Evolutionary conservation across 2,888 invertebrate genomes (phyloP), one percentile per base, ranked within the genome.

Genomic region (Pilophorus perplexus): DNA sequence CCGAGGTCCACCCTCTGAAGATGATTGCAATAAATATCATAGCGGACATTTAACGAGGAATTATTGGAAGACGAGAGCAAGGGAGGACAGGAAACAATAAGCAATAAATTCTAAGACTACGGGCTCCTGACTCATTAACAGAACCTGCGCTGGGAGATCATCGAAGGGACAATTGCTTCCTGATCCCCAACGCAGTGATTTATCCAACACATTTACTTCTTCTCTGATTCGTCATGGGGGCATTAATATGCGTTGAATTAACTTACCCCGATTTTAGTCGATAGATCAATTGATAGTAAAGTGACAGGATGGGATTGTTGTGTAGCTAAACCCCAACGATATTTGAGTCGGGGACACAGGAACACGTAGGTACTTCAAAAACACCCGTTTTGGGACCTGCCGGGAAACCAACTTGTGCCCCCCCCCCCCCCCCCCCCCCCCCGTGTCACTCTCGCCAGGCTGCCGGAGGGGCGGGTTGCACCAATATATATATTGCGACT

Each of bases 21-120:
- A 38, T 64, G 64, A 64, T 64, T 64, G 64, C 69, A 69, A 69
- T 69, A 69, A 69, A 69, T 69, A 69, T 69, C 64, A 69, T 65
- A 69, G 69, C 57, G 62, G 69, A 69, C 69, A 65, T 69, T 69
- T 69, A 69, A 69, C 69, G 67, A 69, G 69, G 60, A 69, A 69
- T 69, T 69, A 69, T 66, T 69, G 69, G 57, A 55, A 60, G 67
- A 64, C 22, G 25, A 48, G 66, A 66, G 46, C 48, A 54, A 22
- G 20, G 60, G 25, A 38, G 59, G 14, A 27, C 66, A 66, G 66
- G 66, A 66, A 66, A 66, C 66, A 57, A 66, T 66, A 66, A 66
- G 66, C 66, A 66, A 66, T 66, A 66, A 66, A 66, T 66, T 57
- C n/a, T n/a, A 66, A 42, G 48, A 57, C 18, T 42, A 55, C 27